Evolutionary conservation across 2,888 invertebrate species (phyloP), one percentile per base, ranked within the genome.

Genomic region (Lasius platythorax): DNA sequence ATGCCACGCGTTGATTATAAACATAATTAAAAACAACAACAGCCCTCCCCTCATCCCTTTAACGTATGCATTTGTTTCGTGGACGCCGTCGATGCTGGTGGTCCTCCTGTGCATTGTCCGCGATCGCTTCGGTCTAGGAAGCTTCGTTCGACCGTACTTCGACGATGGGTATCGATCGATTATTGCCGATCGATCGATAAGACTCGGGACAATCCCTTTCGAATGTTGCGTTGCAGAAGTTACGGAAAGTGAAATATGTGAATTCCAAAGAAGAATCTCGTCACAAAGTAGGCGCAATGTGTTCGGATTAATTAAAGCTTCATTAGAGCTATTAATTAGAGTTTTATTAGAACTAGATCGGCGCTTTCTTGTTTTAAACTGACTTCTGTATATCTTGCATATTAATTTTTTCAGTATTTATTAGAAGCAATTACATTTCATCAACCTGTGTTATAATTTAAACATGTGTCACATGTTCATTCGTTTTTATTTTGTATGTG

Each of bases 11-110:
- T 94, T 94, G 94, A 95, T 94, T 94, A 95, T 94, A 94, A 94
- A 94, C 93, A 95, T 95, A 95, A 95, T 94, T 94, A 94, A 95
- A 95, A 95, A 94, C 93, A 94, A 93, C 94, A 93, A 92, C 92
- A 87, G 84, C 84, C 86, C 87, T 87, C 86, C 88, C 87, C 87
- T 86, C 88, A 88, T 89, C 88, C 87, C 78, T 94, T 93, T 93
- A 93, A 91, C 91, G 92, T 93, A 93, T 93, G 93, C 92, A 92
- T 91, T 90, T 91, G 88, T 85, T 89, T 88, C 89, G 91, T 89
- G 91, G 91, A 91, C 88, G 90, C 89, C 88, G 89, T 93, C 93
- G 93, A 93, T 94, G 92, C 93, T 93, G 94, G 95, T 94, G 95
- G 94, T 94, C 94, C 93, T 94, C 94, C 93, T 91, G 92, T 91